These are phyloP conservation scores for Erpornis zantholeuca DNA, from an alignment of 2,113 vertebrate species.

Conservation along the genomic window DNA sequence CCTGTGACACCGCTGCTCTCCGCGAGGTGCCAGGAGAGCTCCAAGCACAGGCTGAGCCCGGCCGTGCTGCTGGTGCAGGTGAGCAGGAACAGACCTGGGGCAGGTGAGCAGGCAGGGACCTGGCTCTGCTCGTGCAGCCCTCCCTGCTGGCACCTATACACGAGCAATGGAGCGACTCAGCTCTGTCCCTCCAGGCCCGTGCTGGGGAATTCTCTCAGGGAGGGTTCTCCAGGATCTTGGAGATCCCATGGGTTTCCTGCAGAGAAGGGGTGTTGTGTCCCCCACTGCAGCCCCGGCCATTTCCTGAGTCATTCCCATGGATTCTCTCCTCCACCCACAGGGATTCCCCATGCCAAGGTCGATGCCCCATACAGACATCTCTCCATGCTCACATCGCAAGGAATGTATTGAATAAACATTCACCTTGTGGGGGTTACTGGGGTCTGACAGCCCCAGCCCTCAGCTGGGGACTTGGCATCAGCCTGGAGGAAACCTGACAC, in stretches of 20 bases:
- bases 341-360: not conserved
- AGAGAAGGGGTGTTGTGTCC: not conserved
- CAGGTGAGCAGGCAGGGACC: not conserved
- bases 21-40: conserved; percentile 63
- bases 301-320: not conserved
- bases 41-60: not conserved
- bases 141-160: not conserved
- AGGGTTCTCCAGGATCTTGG: not conserved
- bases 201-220: not conserved
- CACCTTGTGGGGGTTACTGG: too few relatives aligned
- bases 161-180: not conserved
- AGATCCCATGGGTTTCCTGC: not conserved
- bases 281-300: rapidly evolving
- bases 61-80: not conserved
- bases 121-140: not conserved
- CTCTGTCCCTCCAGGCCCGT: not conserved
- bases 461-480: not conserved
- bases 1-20: conserved; percentile 27
- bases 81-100: not conserved
- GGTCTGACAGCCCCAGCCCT: not conserved
- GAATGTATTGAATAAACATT: not conserved
- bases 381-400: rapidly evolving
- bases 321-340: not conserved
- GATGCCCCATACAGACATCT: rapidly evolving
- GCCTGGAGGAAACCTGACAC: not conserved